phyloP scores from a whole-genome alignment of 1,140 invertebrate genomes.

The Cydia amplana region DNA sequence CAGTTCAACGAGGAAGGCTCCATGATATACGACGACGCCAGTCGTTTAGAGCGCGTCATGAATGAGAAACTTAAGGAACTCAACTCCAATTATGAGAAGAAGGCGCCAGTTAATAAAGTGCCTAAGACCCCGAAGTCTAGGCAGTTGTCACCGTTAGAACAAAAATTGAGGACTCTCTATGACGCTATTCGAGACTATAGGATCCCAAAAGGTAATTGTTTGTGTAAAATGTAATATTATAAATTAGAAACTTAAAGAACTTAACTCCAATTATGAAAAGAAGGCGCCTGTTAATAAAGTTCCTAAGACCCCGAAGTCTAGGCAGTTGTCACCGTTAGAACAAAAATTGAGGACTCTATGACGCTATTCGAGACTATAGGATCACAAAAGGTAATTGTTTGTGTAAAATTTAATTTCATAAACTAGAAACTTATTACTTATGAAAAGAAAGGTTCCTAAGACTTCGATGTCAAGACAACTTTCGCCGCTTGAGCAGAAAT shows the following conservation, averaged over 20 bases:
- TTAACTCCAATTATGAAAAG: slow-evolving; percentile 66
- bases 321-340: slow-evolving; percentile 80
- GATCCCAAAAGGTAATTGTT: slow-evolving; percentile 86
- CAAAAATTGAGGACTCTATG: slow-evolving; percentile 93
- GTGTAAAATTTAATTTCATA: slow-evolving; percentile 79
- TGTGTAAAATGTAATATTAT: slow-evolving; percentile 78
- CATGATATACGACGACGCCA: slow-evolving; percentile 96
- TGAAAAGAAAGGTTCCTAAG: slow-evolving; percentile 58
- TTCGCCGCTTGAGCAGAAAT: slow-evolving; percentile 85
- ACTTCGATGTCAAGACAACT: slow-evolving; percentile 60
- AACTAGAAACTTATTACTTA: slow-evolving; percentile 86
- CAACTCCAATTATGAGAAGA: slow-evolving; percentile 53
- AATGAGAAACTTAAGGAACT: slow-evolving; percentile 91
- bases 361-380: slow-evolving; percentile 93
- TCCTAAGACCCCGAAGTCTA: slow-evolving; percentile 55
- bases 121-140: slow-evolving; percentile 58
- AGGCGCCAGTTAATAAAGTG: slow-evolving; percentile 51
- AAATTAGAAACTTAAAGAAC: slow-evolving; percentile 90
- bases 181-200: slow-evolving; percentile 94
- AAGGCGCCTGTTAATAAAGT: slow-evolving; percentile 56
- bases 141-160: slow-evolving; percentile 81
- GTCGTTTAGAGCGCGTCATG: slow-evolving; percentile 90
- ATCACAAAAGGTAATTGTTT: slow-evolving; percentile 86
- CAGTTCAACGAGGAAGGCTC: slow-evolving; percentile 98
- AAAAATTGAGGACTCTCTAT: slow-evolving; percentile 92